phyloP scores from a whole-genome alignment of 2,797 vertebrate species.

The Toxotes lorentzi region DNA sequence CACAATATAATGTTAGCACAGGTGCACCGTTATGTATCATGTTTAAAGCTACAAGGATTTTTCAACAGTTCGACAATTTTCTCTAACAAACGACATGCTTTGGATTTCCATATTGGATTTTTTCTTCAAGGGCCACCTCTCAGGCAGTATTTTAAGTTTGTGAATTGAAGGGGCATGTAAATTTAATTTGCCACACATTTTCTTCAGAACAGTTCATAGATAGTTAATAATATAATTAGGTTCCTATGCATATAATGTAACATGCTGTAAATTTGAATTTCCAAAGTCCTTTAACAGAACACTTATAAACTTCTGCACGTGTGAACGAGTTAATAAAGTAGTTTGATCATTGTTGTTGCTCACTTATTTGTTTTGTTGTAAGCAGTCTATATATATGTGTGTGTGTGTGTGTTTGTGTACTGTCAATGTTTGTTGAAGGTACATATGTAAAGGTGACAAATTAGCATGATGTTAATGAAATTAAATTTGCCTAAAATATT shows the following conservation, averaged over 20 bases:
- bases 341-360: background rate
- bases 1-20: constrained; percentile 1
- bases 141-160: background rate
- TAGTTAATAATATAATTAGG: background rate
- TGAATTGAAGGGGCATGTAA: background rate
- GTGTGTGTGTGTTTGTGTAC: background rate
- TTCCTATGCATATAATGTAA: background rate
- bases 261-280: background rate
- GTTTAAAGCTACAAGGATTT: background rate
- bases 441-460: constrained; percentile 8
- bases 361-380: constrained; percentile 2
- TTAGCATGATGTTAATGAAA: constrained; percentile 16
- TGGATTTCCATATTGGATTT: no score
- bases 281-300: background rate
- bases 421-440: background rate
- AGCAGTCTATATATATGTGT: no score
- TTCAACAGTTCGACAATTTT: no score
- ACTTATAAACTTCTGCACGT: background rate
- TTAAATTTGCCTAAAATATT: constrained; percentile 7
- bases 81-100: no score
- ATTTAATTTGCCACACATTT: background rate
- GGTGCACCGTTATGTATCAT: background rate
- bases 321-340: background rate
- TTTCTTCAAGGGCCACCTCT: background rate
- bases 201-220: background rate